Evolutionary conservation across 2,113 vertebrate genomes (phyloP).

Genomic region (Poeciliopsis turrubarensis): DNA sequence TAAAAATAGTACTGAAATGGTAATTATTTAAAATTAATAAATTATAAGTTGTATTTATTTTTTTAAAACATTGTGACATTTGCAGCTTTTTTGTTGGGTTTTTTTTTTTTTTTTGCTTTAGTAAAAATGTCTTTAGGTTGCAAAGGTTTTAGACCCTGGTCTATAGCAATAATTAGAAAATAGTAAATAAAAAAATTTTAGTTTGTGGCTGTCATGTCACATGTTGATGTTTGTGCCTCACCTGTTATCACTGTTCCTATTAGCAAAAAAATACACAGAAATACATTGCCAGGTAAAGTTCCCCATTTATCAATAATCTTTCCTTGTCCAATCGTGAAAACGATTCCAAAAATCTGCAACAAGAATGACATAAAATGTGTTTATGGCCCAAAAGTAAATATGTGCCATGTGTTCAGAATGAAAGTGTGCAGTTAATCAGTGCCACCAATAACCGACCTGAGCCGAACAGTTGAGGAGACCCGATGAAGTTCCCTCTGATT

Average conservation of each 20-base stretch:
- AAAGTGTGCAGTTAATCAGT: neutral
- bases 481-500: slow-evolving; percentile 94
- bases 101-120: too few species aligned
- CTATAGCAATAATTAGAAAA: neutral
- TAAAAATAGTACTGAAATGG: too few species aligned
- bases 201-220: neutral
- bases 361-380: neutral
- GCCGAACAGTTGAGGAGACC: slow-evolving; percentile 94
- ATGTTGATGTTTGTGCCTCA: slow-evolving; percentile 53
- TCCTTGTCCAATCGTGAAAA: slow-evolving; percentile 92
- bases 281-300: slow-evolving; percentile 86
- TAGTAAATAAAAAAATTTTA: neutral
- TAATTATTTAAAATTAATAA: too few species aligned
- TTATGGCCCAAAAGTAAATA: neutral
- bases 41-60: too few species aligned
- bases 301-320: slow-evolving; percentile 87
- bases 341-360: slow-evolving; percentile 91
- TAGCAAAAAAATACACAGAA: slow-evolving; percentile 87
- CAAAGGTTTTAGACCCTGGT: neutral
- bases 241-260: slow-evolving; percentile 88
- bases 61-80: too few species aligned
- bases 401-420: neutral
- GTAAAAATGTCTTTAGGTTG: too few species aligned
- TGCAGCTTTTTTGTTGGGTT: too few species aligned
- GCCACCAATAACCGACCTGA: slow-evolving; percentile 79